Percentiles rank a stretch among this genome's conserved stretches.
These are phyloP conservation scores for Sorex fumeus DNA, from an alignment of 2,113 vertebrate species.

Conservation along the genomic window DNA sequence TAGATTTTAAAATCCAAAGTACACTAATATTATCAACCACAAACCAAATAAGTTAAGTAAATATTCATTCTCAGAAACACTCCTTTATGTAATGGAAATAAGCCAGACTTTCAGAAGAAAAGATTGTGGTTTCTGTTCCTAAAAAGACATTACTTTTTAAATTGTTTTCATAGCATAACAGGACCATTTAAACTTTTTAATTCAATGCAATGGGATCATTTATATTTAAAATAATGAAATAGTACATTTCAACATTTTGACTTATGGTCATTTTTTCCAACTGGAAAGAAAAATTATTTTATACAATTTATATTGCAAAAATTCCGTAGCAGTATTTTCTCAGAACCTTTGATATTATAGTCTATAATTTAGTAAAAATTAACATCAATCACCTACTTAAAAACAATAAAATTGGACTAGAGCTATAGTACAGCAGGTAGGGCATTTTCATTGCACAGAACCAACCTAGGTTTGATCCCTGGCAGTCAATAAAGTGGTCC, in stretches of 20 bases:
- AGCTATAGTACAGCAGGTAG: no score
- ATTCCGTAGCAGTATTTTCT: conserved; percentile 52
- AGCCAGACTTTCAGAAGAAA: conserved; percentile 68
- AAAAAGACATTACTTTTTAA: conserved; percentile 37
- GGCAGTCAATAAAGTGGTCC: no score
- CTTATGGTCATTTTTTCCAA: conserved; percentile 61
- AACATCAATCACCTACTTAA: conserved; percentile 35
- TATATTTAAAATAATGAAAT: conserved; percentile 62
- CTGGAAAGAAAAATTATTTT: conserved; percentile 56
- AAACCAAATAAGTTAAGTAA: conserved; percentile 71
- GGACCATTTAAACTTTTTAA: conserved; percentile 60
- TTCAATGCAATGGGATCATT: conserved; percentile 38
- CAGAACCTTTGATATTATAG: conserved; percentile 5
- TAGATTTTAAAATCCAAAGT: conserved; percentile 57
- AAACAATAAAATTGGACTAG: no score
- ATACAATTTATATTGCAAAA: conserved; percentile 38
- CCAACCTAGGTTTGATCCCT: no score
- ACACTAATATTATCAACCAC: conserved; percentile 61
- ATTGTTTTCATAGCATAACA: conserved; percentile 47
- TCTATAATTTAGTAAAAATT: conserved; percentile 52
- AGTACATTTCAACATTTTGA: conserved; percentile 44
- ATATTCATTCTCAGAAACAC: conserved; percentile 71
- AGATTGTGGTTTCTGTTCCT: conserved; percentile 60
- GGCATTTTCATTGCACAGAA: no score
- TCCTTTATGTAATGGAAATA: conserved; percentile 68